A percentile compares a stretch with the other conserved stretches of the same genome.
Evolutionary conservation across 2,113 vertebrate genomes (phyloP).

Genomic region (Stegostoma tigrinum): DNA sequence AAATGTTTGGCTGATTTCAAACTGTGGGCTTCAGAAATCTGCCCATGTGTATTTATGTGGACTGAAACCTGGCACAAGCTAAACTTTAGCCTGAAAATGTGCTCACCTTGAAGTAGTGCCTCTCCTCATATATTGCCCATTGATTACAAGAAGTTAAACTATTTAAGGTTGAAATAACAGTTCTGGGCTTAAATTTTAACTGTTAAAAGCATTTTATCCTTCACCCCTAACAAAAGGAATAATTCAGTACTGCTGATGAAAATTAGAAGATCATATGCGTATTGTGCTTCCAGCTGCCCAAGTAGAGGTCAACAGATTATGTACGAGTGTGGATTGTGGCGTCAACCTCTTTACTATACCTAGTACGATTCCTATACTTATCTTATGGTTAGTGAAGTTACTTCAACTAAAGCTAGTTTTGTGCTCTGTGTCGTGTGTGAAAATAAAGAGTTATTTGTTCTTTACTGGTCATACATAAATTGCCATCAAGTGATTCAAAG

Average conservation of each 20-base stretch:
- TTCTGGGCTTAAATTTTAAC: neutral
- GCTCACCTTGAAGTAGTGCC: neutral
- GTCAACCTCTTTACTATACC: neutral
- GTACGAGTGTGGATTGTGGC: neutral
- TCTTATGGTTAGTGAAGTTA: neutral
- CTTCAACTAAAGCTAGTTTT: neutral
- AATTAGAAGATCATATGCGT: neutral
- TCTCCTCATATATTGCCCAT: neutral
- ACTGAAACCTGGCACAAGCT: neutral
- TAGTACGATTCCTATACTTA: neutral
- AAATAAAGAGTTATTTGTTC: neutral
- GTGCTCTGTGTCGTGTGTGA: neutral
- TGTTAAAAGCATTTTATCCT: neutral
- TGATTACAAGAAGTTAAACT: neutral
- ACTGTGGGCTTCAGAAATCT: neutral
- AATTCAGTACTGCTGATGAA: neutral
- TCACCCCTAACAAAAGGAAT: too few relatives aligned
- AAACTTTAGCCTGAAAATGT: neutral
- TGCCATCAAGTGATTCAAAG: neutral
- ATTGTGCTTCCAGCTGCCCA: neutral
- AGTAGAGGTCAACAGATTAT: neutral
- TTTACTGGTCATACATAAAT: neutral
- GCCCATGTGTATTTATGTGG: neutral
- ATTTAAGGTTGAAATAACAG: neutral
- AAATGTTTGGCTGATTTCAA: neutral